Base-by-base conservation (phyloP, 2,888 invertebrate species). In the Serripes groenlandicus region DNA sequence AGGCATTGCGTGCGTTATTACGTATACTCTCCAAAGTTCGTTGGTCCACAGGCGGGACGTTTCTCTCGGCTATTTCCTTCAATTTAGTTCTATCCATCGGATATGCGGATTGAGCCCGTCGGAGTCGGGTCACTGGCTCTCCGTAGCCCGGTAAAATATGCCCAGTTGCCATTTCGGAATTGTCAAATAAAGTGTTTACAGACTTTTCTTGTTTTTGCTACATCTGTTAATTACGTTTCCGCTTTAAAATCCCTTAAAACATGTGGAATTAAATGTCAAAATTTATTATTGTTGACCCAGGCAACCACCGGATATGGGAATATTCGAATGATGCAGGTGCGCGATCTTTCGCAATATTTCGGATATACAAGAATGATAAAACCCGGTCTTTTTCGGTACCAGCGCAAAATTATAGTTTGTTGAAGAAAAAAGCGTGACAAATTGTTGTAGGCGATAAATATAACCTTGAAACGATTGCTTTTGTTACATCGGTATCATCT, bases 121-220 rank as follows among this genome's bases (percentile, higher is more conserved):
- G 85, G 15, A 92, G 76, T 49, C 86, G 81, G 34, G 91, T 86
- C 23, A 92, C 90, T 21, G 92, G 91, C 35, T 91, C 86, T 30
- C 91, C 92, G 86, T 90, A 93, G 5, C 93, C 93, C 1, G 93
- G 93, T 78, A 91, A 80, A 75, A 91, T 89, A 79, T 92, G 92
- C 28, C 92, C 92, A 3, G 93, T 92, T 4, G 93, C 89, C 93
- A 93, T 93, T 58, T 73, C 42, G 0, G 34, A 34, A 11, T 3
- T 68, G 7, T 18, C 7, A 49, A n/a, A n/a, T n/a, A n/a, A 3
- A 15, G 35, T 28, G 21, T n/a, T 34, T 15, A n/a, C n/a, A n/a
- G n/a, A n/a, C n/a, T n/a, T 11, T 21, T 32, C 2, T 9, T n/a
- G 21, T 18, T 18, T 3, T 21, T 3, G 23, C 35, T 18, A 35